A percentile compares a stretch with the other conserved stretches of the same genome.
Conservation (phyloP, 2,113 vertebrate species). For the Hippolais icterina region DNA sequence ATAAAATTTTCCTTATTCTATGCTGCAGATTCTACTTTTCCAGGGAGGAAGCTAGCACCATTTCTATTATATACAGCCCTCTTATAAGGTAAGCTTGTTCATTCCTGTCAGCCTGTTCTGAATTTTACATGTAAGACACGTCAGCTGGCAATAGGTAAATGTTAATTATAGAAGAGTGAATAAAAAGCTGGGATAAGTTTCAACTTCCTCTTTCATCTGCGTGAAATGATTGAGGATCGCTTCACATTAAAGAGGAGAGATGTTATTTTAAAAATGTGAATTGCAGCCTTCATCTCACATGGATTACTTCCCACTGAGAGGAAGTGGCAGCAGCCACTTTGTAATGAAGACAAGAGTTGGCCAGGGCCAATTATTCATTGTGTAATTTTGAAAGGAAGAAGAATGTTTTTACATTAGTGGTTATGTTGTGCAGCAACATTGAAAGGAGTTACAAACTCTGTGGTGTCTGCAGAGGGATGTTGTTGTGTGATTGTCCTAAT, state of each 20-base stretch:
- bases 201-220: not conserved
- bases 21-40: not conserved
- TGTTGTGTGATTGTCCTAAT: not conserved
- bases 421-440: not conserved
- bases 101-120: not conserved
- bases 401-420: not conserved
- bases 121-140: not conserved
- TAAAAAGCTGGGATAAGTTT: constrained; percentile 12
- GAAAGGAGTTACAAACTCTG: not conserved
- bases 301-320: constrained; percentile 9
- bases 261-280: constrained; percentile 37
- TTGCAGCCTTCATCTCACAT: not conserved
- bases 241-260: constrained; percentile 18
- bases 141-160: constrained; percentile 33
- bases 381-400: not conserved
- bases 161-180: constrained; percentile 28
- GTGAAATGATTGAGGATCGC: constrained; percentile 8
- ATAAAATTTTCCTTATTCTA: constrained; percentile 2
- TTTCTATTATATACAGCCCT: not conserved
- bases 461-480: not conserved
- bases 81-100: not conserved
- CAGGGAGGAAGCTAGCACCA: not conserved
- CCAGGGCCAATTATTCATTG: not conserved
- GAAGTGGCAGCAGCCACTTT: constrained; percentile 15
- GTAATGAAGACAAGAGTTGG: not conserved